Conservation (phyloP, 2,888 invertebrate genomes). For the Dichetophora obliterata region DNA sequence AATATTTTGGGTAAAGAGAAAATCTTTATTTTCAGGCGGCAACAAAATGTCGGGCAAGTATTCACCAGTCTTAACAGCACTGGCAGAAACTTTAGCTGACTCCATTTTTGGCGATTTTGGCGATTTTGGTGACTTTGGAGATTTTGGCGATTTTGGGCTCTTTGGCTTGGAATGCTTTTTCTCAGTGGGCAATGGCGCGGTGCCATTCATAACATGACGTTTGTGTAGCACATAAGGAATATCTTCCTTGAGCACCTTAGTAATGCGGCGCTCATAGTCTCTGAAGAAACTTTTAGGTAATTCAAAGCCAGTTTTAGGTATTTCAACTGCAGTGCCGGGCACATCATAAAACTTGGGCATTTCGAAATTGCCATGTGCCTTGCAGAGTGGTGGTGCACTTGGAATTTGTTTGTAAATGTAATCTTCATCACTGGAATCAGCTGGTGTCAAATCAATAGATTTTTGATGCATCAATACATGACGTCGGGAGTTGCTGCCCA, state of each 20-base stretch:
- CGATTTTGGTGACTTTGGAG: constrained; percentile 75
- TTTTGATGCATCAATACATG: constrained; percentile 88
- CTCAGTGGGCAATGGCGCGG: constrained; percentile 74
- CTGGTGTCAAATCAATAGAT: constrained; percentile 86
- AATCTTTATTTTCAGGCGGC: constrained; percentile 72
- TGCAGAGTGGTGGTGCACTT: constrained; percentile 80
- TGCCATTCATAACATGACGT: constrained; percentile 87
- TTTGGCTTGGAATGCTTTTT: constrained; percentile 74
- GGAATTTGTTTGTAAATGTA: constrained; percentile 82
- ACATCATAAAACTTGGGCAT: constrained; percentile 72
- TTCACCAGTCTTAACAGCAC: constrained; percentile 53
- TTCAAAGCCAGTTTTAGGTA: constrained; percentile 78
- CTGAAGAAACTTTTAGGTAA: constrained; percentile 81
- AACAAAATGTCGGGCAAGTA: constrained; percentile 73
- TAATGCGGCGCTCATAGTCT: constrained; percentile 74
- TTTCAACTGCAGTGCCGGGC: constrained; percentile 70
- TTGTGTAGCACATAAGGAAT: constrained; percentile 89
- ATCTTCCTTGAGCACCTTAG: constrained; percentile 74
- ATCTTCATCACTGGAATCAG: constrained; percentile 88
- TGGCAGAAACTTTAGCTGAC: constrained; percentile 49
- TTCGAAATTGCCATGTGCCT: constrained; percentile 80
- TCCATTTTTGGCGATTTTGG: constrained; percentile 74
- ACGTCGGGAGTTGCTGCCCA: constrained; percentile 81
- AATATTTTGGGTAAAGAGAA: constrained; percentile 81
- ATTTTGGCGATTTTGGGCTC: constrained; percentile 77